Evolutionary conservation across 2,888 invertebrate species (phyloP).

Genomic region (Pseudococcus viburni): DNA sequence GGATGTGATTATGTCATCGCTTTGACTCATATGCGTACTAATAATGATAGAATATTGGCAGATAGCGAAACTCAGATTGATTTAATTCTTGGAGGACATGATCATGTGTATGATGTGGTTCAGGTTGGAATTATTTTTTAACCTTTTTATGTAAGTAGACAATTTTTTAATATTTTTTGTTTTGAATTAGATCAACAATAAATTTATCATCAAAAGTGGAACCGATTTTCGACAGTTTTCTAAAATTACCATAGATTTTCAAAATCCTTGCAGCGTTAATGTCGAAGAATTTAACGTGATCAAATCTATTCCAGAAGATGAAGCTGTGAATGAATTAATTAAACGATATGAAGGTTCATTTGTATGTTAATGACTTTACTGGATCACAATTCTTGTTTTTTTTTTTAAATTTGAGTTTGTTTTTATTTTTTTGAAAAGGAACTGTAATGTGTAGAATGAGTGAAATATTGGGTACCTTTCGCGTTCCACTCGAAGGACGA

Average conservation of each 20-base stretch:
- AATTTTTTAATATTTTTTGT: neutral
- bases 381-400: neutral
- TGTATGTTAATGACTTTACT: conserved; percentile 65
- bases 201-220: conserved; percentile 88
- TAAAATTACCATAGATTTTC: conserved; percentile 80
- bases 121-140: conserved; percentile 71
- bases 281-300: conserved; percentile 82
- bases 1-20: conserved; percentile 93
- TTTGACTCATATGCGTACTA: conserved; percentile 92
- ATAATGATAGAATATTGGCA: conserved; percentile 88
- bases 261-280: conserved; percentile 73
- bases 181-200: conserved; percentile 79
- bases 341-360: conserved; percentile 79
- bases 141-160: neutral
- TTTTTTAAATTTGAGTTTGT: neutral
- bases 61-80: conserved; percentile 83
- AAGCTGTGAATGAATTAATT: conserved; percentile 79
- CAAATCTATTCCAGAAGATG: conserved; percentile 81
- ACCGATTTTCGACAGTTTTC: conserved; percentile 93
- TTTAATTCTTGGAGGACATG: conserved; percentile 90
- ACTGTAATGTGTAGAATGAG: conserved; percentile 88
- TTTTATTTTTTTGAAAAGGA: conserved; percentile 74
- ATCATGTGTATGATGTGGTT: conserved; percentile 86
- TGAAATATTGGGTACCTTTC: conserved; percentile 85
- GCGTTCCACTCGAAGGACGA: conserved; percentile 88